Evolutionary conservation across 2,113 vertebrate species (phyloP).

Genomic region (Cryptomyrus ogoouensis): DNA sequence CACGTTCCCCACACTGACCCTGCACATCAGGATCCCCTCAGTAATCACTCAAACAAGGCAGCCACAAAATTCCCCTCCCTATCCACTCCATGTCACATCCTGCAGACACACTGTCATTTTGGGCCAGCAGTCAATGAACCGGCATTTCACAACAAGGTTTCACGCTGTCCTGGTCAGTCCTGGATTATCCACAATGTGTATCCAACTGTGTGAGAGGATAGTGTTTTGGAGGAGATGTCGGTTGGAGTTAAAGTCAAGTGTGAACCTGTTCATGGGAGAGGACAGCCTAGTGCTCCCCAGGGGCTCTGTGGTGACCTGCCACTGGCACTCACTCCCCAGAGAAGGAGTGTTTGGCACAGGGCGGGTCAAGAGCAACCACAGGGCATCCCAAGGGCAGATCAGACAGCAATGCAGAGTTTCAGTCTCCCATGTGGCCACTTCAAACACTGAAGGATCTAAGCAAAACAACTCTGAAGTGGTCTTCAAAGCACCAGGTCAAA

Average conservation of each 20-base stretch:
- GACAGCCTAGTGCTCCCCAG: background rate
- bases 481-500: background rate
- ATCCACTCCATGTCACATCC: background rate
- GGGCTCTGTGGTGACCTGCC: background rate
- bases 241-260: background rate
- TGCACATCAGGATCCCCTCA: background rate
- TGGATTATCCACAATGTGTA: background rate
- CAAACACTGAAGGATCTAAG: background rate
- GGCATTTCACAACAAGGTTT: background rate
- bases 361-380: background rate
- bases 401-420: background rate
- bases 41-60: background rate
- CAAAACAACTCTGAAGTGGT: background rate
- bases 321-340: background rate
- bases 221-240: background rate
- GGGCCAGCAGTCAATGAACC: background rate
- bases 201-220: background rate
- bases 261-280: background rate
- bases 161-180: background rate
- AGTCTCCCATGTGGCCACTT: background rate
- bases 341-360: background rate
- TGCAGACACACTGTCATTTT: background rate
- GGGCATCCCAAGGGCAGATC: background rate
- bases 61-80: background rate
- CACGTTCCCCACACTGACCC: background rate